Base-by-base conservation (phyloP, 2,113 vertebrate species). In the Columba janthina region DNA sequence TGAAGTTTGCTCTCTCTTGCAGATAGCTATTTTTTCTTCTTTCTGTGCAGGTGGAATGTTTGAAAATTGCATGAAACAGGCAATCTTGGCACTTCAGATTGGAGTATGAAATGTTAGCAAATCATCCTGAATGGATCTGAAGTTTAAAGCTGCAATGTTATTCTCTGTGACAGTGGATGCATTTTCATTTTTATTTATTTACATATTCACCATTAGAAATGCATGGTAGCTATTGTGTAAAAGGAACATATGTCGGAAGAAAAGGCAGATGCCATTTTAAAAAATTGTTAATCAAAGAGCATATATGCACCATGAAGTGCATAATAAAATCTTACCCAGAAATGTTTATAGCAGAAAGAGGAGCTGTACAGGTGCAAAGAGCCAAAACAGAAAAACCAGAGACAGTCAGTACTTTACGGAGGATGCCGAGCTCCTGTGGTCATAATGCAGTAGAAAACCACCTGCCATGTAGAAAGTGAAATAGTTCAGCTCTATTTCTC, bases 61-160 rank as follows among this genome's bases (percentile, higher is more conserved):
- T 97, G 97, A 98, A 98, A 98, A 98, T 98, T 97, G 94, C 97
- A 95, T 10, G 53, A 97, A 95, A 95, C 95, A 84, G 97, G 93
- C 96, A 98, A 98, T 98, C 98, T 97, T 96, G 96, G 97, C 96
- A 97, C 97, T 97, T 97, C 97, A 96, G 50, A 89, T 95, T 95
- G 92, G 94, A 98, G 96, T 90, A 98, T 96, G 96, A 97, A 98
- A 96, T 96, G 97, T 97, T 97, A 97, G 95, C 94, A 98, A 98
- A 98, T 98, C 97, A 96, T 91, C 93, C 97, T 96, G 97, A 97
- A 97, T 96, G 93, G 89, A 96, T 97, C 88, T 96, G 97, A 98
- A 98, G 94, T 97, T 96, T 97, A 96, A 97, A 95, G 84, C 91
- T 96, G 93, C 89, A 96, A 92, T 93, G 95, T 95, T 98, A 96